A percentile compares a stretch with the other conserved stretches of the same genome.
These are phyloP conservation scores for Trichonephila clavata DNA, from an alignment of 1,140 invertebrate genomes.

Conservation along the genomic window DNA sequence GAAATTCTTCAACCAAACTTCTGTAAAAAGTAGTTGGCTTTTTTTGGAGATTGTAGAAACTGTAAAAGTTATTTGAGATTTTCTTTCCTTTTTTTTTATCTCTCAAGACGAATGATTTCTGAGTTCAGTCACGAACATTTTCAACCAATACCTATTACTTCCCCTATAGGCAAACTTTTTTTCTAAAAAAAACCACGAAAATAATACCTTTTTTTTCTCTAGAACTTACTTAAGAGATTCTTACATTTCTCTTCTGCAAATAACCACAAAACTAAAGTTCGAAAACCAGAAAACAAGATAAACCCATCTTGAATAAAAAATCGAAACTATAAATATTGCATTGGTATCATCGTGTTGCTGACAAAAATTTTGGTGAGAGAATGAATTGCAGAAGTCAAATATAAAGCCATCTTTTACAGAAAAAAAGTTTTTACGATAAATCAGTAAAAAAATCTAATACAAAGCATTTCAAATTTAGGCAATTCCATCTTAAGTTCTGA, in stretches of 20 bases:
- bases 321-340: background rate
- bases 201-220: background rate
- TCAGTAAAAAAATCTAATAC: background rate
- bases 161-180: background rate
- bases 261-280: background rate
- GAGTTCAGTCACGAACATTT: conserved; percentile 31
- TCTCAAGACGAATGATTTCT: background rate
- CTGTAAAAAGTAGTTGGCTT: background rate
- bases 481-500: no score
- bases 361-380: background rate
- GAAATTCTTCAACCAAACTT: background rate
- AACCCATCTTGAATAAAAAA: background rate
- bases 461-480: background rate
- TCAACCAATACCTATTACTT: conserved; percentile 14
- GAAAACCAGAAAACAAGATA: conserved; percentile 27
- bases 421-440: background rate
- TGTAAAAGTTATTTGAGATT: background rate
- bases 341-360: background rate
- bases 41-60: background rate
- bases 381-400: background rate
- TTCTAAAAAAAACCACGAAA: background rate
- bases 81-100: background rate
- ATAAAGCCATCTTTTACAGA: background rate
- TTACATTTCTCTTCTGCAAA: background rate
- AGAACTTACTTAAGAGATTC: conserved; percentile 20